These are phyloP conservation scores for Orchestes rusci DNA, from an alignment of 2,888 invertebrate genomes.

Conservation along the genomic window DNA sequence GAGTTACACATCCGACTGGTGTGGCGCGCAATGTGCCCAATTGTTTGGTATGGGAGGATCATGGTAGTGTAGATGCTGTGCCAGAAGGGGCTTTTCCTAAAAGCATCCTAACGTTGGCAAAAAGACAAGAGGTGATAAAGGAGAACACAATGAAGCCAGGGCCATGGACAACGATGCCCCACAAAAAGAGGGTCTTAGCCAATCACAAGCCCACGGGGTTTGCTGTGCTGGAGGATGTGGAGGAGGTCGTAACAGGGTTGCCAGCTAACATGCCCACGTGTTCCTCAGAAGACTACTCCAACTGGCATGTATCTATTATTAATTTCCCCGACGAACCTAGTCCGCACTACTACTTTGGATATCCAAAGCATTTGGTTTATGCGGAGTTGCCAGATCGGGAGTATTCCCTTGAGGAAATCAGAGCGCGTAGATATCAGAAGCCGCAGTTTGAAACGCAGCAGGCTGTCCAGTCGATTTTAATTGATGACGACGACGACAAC, in stretches of 20 bases:
- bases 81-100: conserved; percentile 37
- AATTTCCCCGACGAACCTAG: conserved; percentile 57
- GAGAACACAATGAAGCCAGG: conserved; percentile 68
- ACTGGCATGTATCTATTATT: conserved; percentile 48
- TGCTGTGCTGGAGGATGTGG: conserved; percentile 20
- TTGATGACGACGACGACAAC: conserved; percentile 21
- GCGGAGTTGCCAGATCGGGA: conserved; percentile 51
- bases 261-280: conserved; percentile 29
- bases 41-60: not conserved
- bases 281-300: conserved; percentile 48
- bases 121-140: conserved; percentile 49
- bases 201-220: conserved; percentile 15
- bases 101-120: conserved; percentile 52
- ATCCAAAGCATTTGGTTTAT: conserved; percentile 61
- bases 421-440: conserved; percentile 48
- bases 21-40: too few species aligned
- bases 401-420: conserved; percentile 72
- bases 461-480: conserved; percentile 19
- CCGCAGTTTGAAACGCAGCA: conserved; percentile 18
- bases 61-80: too few species aligned
- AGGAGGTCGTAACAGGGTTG: conserved; percentile 7
- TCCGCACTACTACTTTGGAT: conserved; percentile 51
- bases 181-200: conserved; percentile 35
- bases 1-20: conserved; percentile 1
- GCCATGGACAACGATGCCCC: conserved; percentile 54